These are phyloP conservation scores for Agrotis clavis DNA, from an alignment of 2,888 invertebrate genomes.

Conservation along the genomic window DNA sequence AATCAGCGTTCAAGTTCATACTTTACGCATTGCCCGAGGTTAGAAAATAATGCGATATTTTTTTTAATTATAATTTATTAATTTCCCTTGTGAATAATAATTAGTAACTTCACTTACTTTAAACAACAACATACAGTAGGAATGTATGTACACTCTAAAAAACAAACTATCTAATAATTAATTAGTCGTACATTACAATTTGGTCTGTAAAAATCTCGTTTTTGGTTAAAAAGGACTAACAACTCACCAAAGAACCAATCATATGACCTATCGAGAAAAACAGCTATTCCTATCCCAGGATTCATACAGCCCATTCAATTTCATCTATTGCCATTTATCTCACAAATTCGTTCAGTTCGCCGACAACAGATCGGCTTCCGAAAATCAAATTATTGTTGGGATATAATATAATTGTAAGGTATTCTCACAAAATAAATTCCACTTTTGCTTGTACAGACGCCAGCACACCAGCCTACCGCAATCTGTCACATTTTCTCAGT, in stretches of 20 bases:
- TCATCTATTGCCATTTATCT: neutral
- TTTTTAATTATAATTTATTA: neutral
- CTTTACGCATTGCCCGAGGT: neutral
- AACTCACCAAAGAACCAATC: neutral
- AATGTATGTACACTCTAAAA: conserved; percentile 22
- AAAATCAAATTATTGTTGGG: neutral
- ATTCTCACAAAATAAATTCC: neutral
- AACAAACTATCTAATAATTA: conserved; percentile 6
- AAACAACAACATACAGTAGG: conserved; percentile 8
- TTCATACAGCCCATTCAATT: conserved; percentile 6
- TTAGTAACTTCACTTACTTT: neutral
- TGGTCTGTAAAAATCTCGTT: neutral
- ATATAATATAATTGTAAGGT: neutral
- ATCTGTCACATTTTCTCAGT: too few species aligned
- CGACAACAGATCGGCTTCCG: neutral
- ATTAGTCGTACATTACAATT: neutral
- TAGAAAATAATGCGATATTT: neutral
- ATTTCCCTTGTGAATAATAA: neutral
- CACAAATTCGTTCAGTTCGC: neutral
- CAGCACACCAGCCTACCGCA: too few species aligned
- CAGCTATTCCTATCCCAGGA: neutral
- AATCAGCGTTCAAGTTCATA: neutral
- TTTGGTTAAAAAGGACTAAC: neutral
- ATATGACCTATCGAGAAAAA: neutral
- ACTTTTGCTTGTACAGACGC: too few species aligned